Evolutionary conservation across 2,888 invertebrate species (phyloP), one percentile per base, ranked within the genome.

Genomic region (Pristionchus entomophagus): DNA sequence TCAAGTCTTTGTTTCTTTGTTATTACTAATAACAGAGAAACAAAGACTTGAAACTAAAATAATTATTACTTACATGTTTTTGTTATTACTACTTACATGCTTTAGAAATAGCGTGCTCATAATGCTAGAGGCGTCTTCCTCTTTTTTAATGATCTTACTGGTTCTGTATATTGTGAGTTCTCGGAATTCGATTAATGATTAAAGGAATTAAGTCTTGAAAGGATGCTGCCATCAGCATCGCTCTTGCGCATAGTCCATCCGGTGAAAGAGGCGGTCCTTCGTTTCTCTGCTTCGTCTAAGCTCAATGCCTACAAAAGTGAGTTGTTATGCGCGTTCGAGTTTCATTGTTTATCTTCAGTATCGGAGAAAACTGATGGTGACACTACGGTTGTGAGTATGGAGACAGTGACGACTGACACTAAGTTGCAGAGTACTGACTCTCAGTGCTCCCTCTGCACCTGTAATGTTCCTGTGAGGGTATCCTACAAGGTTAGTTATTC

Each of bases 381-480:
- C n/a, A 84, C 81, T 49, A 88, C 88, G 0, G 59, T 86, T 22
- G 88, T 91, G 41, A 84, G 84, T 22, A 88, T 89, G 87, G 91
- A 88, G 35, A 65, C 87, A 0, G 59, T 78, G n/a, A 80, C 86
- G 56, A 86, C 87, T 82, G 87, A 87, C 5, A 17, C 51, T 1
- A 73, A 81, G 62, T 80, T 88, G 2, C 56, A 83, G 45, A 80
- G 87, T 73, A 86, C 88, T 62, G 87, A 86, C 1, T 89, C 89
- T 62, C 51, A 86, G 26, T 92, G 92, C 80, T 87, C 91, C 2
- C 82, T 91, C 35, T 92, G 92, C 88, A 90, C 91, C 1, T 92
- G 92, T 86, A 90, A 89, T 84, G 59, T 92, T 19, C 92, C 93
- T 3, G 89, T 91, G 26, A 90, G 91, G 73, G 84, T 93, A 45